Conservation (phyloP, 2,888 invertebrate genomes). For the Oligia latruncula region DNA sequence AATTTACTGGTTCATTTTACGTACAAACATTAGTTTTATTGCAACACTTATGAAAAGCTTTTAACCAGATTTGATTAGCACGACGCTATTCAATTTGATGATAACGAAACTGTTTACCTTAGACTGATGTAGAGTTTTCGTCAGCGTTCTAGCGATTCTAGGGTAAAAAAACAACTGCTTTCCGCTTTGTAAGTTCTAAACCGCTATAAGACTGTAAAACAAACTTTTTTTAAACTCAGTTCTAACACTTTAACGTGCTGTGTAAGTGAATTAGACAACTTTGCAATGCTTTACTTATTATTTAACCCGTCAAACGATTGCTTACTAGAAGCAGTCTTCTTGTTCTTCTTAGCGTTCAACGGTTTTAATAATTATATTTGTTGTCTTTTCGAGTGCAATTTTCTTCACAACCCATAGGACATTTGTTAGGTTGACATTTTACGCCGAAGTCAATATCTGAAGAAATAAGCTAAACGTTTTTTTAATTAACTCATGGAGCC, state of each 20-base stretch:
- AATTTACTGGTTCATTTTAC: background rate
- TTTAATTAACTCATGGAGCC: constrained; percentile 1
- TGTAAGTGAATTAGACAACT: constrained; percentile 29
- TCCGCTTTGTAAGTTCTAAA: constrained; percentile 7
- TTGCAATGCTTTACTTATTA: background rate
- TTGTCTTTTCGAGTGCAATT: background rate
- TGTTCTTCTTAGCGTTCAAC: background rate
- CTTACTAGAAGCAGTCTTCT: background rate
- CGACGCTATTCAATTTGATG: background rate
- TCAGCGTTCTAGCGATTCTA: background rate
- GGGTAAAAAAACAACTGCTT: constrained; percentile 21
- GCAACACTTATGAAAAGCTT: background rate
- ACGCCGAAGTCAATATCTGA: background rate
- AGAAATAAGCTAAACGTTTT: background rate
- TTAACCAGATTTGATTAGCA: background rate
- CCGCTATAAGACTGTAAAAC: constrained; percentile 35
- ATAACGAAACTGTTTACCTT: background rate
- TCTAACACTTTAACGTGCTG: constrained; percentile 29
- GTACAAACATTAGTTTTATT: background rate
- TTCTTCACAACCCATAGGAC: background rate
- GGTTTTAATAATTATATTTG: background rate
- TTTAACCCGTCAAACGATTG: background rate
- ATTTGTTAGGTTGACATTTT: background rate
- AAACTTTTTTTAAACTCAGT: constrained; percentile 42
- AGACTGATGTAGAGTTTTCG: background rate